Evolutionary conservation across 2,888 invertebrate species (phyloP).

Genomic region (Rhingia rostrata): DNA sequence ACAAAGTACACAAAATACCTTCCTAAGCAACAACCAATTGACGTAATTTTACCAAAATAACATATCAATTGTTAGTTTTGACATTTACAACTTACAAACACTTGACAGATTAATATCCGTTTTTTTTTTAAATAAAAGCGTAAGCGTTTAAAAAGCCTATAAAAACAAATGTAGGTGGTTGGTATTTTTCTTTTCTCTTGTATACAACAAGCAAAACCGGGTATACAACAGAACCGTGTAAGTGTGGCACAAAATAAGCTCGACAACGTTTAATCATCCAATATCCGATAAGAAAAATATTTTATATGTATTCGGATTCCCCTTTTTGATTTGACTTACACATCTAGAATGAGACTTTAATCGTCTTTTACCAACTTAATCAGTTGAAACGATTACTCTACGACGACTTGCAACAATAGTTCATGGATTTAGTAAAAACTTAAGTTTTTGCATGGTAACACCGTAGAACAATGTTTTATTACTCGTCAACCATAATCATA

Average conservation of each 20-base stretch:
- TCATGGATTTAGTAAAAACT: background rate
- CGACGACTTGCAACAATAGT: background rate
- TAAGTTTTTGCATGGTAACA: conserved; percentile 6
- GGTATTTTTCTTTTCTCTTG: background rate
- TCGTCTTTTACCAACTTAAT: conserved; percentile 42
- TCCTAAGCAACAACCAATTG: conserved; percentile 1
- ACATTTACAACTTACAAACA: conserved; percentile 33
- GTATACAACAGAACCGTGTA: too few species aligned
- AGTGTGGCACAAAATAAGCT: background rate
- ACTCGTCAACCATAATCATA: background rate
- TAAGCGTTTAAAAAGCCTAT: background rate
- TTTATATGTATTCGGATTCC: conserved; percentile 20
- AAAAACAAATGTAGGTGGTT: background rate
- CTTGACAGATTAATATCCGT: conserved; percentile 45
- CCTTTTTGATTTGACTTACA: conserved; percentile 12
- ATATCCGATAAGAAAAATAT: conserved; percentile 40
- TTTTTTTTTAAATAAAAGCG: background rate
- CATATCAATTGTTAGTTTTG: conserved; percentile 11
- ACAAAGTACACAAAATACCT: conserved; percentile 1
- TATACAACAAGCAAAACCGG: too few species aligned
- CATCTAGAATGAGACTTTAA: conserved; percentile 39
- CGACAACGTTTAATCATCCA: conserved; percentile 27
- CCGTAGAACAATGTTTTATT: background rate
- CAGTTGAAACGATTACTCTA: conserved; percentile 2
- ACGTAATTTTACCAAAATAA: conserved; percentile 13